Conservation (phyloP, 2,888 invertebrate genomes). For the Spisula subtruncata region DNA sequence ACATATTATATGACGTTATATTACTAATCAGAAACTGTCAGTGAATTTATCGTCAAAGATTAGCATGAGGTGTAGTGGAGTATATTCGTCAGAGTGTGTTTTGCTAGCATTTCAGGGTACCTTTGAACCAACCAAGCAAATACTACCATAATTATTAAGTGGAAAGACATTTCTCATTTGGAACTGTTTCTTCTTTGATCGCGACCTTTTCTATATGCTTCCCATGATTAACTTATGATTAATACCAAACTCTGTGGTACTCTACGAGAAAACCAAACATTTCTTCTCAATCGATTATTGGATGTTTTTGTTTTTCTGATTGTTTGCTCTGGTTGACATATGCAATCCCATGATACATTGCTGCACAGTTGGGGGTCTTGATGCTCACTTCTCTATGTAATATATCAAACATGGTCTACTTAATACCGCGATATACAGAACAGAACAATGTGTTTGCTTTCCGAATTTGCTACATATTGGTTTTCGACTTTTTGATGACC, state of each 20-base stretch:
- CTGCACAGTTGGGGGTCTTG: slow-evolving; percentile 31
- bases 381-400: background rate
- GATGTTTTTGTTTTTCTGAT: slow-evolving; percentile 13
- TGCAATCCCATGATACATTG: slow-evolving; percentile 46
- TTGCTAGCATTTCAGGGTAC: background rate
- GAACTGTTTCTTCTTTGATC: background rate
- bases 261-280: slow-evolving; percentile 15
- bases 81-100: background rate
- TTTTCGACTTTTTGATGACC: no score
- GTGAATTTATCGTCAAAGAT: no score
- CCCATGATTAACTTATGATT: slow-evolving; percentile 23
- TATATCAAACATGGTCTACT: background rate
- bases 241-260: slow-evolving; percentile 41
- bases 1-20: no score
- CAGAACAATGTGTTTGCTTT: background rate
- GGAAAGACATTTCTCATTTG: slow-evolving; percentile 21
- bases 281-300: slow-evolving; percentile 30
- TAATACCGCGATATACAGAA: background rate
- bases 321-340: slow-evolving; percentile 35
- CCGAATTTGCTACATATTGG: background rate
- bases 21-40: no score
- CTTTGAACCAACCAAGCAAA: background rate
- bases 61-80: background rate
- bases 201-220: background rate
- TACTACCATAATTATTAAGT: background rate